Percentiles rank a stretch among this genome's conserved stretches.
These are phyloP conservation scores for Nyctibius grandis DNA, from an alignment of 2,797 vertebrate species.

Conservation along the genomic window DNA sequence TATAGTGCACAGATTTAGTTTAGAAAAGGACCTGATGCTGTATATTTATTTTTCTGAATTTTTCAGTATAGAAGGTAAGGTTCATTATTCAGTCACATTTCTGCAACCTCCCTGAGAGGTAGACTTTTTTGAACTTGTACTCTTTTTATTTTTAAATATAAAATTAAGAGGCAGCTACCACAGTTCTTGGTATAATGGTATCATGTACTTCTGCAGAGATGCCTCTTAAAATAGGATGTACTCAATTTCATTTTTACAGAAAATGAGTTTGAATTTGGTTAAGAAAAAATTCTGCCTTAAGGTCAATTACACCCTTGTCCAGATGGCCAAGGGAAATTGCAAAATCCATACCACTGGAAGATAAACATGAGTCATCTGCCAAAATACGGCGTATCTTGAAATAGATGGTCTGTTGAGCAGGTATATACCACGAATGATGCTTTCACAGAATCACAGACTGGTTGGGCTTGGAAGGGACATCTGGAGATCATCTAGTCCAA, in stretches of 20 bases:
- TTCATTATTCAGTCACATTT: neutral
- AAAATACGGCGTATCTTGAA: neutral
- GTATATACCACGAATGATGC: neutral
- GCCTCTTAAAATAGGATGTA: neutral
- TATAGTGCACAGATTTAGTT: neutral
- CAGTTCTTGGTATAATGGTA: neutral
- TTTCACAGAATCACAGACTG: no score
- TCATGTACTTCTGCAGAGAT: neutral
- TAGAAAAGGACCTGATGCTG: neutral
- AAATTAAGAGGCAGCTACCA: neutral
- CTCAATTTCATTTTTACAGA: neutral
- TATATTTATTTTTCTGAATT: neutral
- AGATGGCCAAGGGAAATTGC: neutral
- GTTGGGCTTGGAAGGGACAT: no score
- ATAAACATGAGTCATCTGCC: neutral
- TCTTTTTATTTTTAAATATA: neutral
- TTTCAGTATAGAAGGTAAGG: neutral
- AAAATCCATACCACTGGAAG: neutral
- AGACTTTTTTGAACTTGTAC: neutral
- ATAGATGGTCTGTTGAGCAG: neutral
- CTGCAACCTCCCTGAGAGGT: neutral
- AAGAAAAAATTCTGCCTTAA: neutral
- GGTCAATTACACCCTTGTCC: neutral
- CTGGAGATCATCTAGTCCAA: no score
- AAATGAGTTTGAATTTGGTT: neutral